phyloP scores from a whole-genome alignment of 2,888 invertebrate species.

The Idaea straminata region DNA sequence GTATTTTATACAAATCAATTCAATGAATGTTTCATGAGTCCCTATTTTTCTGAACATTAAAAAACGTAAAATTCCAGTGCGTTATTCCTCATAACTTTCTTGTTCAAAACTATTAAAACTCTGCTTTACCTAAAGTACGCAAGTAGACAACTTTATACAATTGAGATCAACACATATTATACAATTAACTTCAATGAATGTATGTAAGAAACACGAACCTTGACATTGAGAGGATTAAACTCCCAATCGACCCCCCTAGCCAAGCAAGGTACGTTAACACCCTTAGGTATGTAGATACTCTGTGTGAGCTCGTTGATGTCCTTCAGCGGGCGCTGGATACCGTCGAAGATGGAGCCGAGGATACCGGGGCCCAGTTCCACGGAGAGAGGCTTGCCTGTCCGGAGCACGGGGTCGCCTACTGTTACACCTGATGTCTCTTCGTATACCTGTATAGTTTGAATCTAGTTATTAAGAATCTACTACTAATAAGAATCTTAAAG shows the following conservation, averaged over 20 bases:
- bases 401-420: constrained; percentile 98
- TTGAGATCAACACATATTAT: too few species aligned
- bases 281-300: constrained; percentile 99
- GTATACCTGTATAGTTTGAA: constrained; percentile 85
- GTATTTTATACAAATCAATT: too few species aligned
- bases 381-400: constrained; percentile 99
- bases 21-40: too few species aligned
- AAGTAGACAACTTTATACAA: too few species aligned
- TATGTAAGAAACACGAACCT: constrained; percentile 67
- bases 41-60: too few species aligned
- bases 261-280: constrained; percentile 96
- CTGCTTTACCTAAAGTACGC: too few species aligned
- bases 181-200: constrained; percentile 1
- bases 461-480: too few species aligned
- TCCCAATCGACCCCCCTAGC: constrained; percentile 93
- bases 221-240: constrained; percentile 91
- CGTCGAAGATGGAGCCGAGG: constrained; percentile 99
- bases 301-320: constrained; percentile 96
- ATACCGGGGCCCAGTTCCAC: constrained; percentile 99
- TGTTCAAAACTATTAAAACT: too few species aligned
- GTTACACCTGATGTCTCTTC: constrained; percentile 99
- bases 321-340: constrained; percentile 98
- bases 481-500: too few species aligned
- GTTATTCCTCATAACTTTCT: too few species aligned
- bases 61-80: too few species aligned